These are phyloP conservation scores for Ahaetulla prasina DNA, from an alignment of 2,113 vertebrate species.

Conservation along the genomic window DNA sequence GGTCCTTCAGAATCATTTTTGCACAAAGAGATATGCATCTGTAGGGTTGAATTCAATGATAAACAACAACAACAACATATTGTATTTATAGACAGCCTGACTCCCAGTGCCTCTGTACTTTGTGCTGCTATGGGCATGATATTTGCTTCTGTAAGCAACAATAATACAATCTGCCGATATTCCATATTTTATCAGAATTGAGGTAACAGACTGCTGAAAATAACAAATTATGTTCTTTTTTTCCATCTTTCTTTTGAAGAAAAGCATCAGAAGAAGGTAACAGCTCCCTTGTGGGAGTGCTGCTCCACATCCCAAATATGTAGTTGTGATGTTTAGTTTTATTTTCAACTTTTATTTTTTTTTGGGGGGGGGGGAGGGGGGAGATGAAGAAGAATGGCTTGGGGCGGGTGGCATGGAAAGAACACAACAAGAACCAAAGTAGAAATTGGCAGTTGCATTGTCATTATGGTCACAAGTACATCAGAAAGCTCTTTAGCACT, in stretches of 20 bases:
- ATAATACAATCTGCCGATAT: slow-evolving; percentile 16
- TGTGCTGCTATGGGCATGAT: slow-evolving; percentile 22
- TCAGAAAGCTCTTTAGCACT: neutral
- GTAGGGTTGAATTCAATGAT: slow-evolving; percentile 27
- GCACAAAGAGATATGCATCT: neutral
- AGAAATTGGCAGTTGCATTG: neutral
- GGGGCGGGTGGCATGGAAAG: neutral
- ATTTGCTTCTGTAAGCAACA: slow-evolving; percentile 27
- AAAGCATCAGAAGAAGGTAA: neutral
- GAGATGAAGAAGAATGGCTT: neutral
- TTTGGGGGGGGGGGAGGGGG: neutral
- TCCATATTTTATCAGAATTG: slow-evolving; percentile 29
- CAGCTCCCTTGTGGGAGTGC: slow-evolving; percentile 26
- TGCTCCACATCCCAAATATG: slow-evolving; percentile 19
- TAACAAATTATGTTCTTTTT: slow-evolving; percentile 17
- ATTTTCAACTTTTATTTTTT: slow-evolving; percentile 37
- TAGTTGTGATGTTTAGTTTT: slow-evolving; percentile 30
- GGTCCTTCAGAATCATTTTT: slow-evolving; percentile 9
- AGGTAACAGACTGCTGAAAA: slow-evolving; percentile 12
- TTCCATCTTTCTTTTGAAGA: neutral
- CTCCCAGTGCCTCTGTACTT: neutral
- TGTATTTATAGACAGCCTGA: neutral
- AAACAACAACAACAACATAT: neutral
- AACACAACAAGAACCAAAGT: neutral
- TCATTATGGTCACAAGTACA: neutral